These are phyloP conservation scores for Tachina grossa DNA, from an alignment of 2,888 invertebrate species.

Conservation along the genomic window DNA sequence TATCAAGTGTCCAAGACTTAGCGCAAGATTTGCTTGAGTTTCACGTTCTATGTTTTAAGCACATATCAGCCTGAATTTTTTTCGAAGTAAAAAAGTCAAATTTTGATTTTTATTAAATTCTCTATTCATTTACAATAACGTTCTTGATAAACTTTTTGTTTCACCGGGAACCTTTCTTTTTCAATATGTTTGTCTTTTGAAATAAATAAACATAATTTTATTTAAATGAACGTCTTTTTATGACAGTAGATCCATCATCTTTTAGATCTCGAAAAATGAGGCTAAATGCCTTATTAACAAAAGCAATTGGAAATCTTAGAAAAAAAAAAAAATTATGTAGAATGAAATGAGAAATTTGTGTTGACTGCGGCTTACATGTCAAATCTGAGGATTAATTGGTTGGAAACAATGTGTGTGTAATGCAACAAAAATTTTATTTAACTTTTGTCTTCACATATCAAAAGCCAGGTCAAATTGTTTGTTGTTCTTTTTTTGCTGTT, in stretches of 20 bases:
- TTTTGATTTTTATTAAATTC: no score
- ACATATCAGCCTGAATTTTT: no score
- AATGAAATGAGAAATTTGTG: slow-evolving; percentile 39
- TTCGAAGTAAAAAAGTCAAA: no score
- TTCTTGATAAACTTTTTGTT: background rate
- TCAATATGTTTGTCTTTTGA: slow-evolving; percentile 4
- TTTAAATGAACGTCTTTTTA: slow-evolving; percentile 38
- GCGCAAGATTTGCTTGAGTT: no score
- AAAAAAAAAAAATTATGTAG: background rate
- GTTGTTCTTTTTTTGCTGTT: slow-evolving; percentile 17
- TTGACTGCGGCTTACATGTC: slow-evolving; percentile 66
- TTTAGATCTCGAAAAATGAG: slow-evolving; percentile 7
- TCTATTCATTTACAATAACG: no score
- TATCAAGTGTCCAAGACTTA: background rate
- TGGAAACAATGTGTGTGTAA: slow-evolving; percentile 46
- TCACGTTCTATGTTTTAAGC: no score
- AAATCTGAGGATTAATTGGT: slow-evolving; percentile 68
- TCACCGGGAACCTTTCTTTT: background rate
- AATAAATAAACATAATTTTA: slow-evolving; percentile 26
- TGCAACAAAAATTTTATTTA: slow-evolving; percentile 31
- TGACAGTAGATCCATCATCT: slow-evolving; percentile 66
- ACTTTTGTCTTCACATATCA: slow-evolving; percentile 34
- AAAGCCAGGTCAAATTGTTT: slow-evolving; percentile 30
- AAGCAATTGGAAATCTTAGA: background rate
- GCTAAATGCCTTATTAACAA: slow-evolving; percentile 17